Evolutionary conservation across 2,888 invertebrate genomes (phyloP), one percentile per base, ranked within the genome.

Genomic region (Protonemura montana): DNA sequence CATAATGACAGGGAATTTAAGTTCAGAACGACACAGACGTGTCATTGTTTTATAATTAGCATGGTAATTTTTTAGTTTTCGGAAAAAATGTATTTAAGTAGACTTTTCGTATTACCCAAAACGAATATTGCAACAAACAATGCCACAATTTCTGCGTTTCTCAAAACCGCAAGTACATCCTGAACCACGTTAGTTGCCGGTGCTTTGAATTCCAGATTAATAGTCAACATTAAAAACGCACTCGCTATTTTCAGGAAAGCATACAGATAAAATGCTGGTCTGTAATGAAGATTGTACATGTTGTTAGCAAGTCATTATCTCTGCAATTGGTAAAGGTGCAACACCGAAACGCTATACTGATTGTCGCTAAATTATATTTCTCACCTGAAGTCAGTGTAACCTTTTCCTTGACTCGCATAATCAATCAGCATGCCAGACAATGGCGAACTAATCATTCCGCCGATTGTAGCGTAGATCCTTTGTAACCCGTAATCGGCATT

Each of bases 371-470:
- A 85, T 28, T 77, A 78, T 28, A 80, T 59, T 59, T 59, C 81
- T 89, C 91, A 95, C 95, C 95, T 94, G 90, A 95, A 96, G 91
- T 96, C 95, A 0, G 95, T 95, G 89, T 95, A 95, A 26, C 93
- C 93, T 90, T 95, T 95, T 29, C 94, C 94, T 81, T 91, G 90
- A 89, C 95, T 95, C n/a, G 95, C 95, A 88, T 94, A 95, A 91
- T 96, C 95, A 85, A 96, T 95, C 83, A 96, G 92, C 89, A 94
- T 89, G 0, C 96, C 96, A 0, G 96, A 95, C 10, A 96, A 91
- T 0, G 96, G 96, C 0, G 96, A 95, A n/a, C 95, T 95, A 89
- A 96, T 95, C 94, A 96, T 95, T 30, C 95, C 95, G 0, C 96
- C 96, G 87, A 96, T 93, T 87, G 94, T 95, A 76, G 95, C 96